phyloP scores from a whole-genome alignment of 1,140 invertebrate species.

The Phocides pigmalion region DNA sequence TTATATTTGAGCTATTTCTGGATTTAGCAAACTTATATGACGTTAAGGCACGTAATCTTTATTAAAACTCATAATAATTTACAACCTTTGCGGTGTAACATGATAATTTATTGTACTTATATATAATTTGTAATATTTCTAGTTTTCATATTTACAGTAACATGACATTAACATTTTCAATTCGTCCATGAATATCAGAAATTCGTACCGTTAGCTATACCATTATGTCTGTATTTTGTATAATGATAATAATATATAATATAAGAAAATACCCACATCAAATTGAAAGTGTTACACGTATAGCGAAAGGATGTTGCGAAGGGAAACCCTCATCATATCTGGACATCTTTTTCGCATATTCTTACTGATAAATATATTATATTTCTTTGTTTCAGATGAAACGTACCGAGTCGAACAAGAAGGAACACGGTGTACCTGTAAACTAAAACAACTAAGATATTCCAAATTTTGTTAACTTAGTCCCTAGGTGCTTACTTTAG shows the following conservation, averaged over 20 bases:
- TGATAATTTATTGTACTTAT: no score
- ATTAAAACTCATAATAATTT: no score
- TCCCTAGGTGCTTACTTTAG: slow-evolving; percentile 28
- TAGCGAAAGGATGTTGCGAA: slow-evolving; percentile 2
- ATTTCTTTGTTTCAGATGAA: slow-evolving; percentile 41
- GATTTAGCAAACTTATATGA: no score
- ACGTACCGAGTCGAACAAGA: slow-evolving; percentile 1
- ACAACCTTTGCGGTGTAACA: no score
- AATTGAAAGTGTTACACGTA: slow-evolving; percentile 1
- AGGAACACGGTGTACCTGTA: slow-evolving; percentile 1
- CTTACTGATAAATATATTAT: slow-evolving; percentile 2
- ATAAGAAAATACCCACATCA: slow-evolving; percentile 8
- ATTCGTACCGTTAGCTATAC: no score
- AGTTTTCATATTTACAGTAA: no score
- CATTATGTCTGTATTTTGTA: no score
- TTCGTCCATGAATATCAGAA: no score
- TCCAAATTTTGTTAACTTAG: slow-evolving; percentile 14
- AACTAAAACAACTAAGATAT: slow-evolving; percentile 17
- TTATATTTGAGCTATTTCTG: no score
- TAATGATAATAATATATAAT: not conserved
- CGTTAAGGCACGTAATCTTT: no score
- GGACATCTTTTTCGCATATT: not conserved
- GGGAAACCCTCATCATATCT: slow-evolving; percentile 19
- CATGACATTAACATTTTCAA: no score
- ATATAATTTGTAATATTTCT: no score